Base-by-base conservation (phyloP, 1,140 invertebrate species). In the Uloborus diversus region DNA sequence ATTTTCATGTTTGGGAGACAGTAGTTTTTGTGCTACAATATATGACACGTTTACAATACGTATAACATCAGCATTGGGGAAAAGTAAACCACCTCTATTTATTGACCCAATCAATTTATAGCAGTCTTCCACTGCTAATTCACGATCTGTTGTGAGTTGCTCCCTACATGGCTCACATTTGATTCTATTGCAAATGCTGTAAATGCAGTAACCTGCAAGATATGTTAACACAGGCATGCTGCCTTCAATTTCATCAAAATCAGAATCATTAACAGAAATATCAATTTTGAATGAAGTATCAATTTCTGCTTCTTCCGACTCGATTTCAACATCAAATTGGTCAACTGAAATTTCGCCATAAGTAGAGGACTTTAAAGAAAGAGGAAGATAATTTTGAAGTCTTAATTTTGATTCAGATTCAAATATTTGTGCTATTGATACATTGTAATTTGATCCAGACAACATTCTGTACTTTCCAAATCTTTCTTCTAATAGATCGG, bases 331-430 rank as follows among this genome's bases (percentile, higher is more conserved):
- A 9, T 11, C 7, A 11, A 56, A 20, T 23, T 56, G 11, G 7
- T 5, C 7, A 53, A 30, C n/a, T 30, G 25, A 20, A 14, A 51
- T 53, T 13, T 69, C 27, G 17, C 65, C 65, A 2, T 51, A 51
- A 7, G 5, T 30, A n/a, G n/a, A 17, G 11, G 47, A 53, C n/a
- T 49, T 28, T 4, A 35, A 33, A 20, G 17, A n/a, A n/a, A 65
- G 20, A 2, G 28, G 42, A 2, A 69, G 28, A 33, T 32, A 69
- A 53, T 49, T 51, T 35, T 69, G 65, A 51, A 69, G 3, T 30
- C 9, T 47, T 5, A 68, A 25, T 32, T 51, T 68, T 49, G 65
- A 7, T 68, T 68, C 65, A 27, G 30, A 20, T 69, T 81, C n/a
- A n/a, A n/a, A n/a, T n/a, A n/a, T n/a, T n/a, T n/a, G n/a, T n/a